Base-by-base conservation (phyloP, 2,113 vertebrate species). In the Promerops cafer region DNA sequence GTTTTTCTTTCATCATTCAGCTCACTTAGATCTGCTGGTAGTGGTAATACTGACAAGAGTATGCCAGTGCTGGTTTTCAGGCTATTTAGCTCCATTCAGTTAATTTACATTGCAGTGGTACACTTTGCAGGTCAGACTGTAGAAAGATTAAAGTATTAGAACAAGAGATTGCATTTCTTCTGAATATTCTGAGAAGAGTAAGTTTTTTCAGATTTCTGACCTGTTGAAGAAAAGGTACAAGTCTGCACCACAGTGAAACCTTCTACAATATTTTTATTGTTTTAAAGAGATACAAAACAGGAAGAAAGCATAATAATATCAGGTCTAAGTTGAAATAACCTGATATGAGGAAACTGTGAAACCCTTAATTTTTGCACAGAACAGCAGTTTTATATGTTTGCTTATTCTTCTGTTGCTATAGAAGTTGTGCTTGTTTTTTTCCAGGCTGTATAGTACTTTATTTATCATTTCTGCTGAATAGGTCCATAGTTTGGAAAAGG, bases 381-480 rank as follows among this genome's bases (percentile, higher is more conserved):
- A 22, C 19, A 49, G 16, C 35, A 47, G 2, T 70, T 87, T 45
- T 37, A 24, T 31, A 33, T 11, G 10, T 23, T 75, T 78, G 50
- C 47, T 68, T 83, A 1, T 57, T 66, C 4, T 54, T 77, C 18
- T 78, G n/a, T 44, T 27, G 22, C 54, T 71, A 0, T 33, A 68
- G 52, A 87, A 66, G 30, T 42, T 71, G 45, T 16, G 31, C 75
- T 94, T 83, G 13, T 61, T 65, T 82, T 74, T 69, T 83, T 64
- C 31, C 20, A 39, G 59, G 57, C 65, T 85, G 21, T 52, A 4
- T n/a, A 84, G 28, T 59, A 78, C 8, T 85, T 45, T 42, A n/a
- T 83, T 66, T 93, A 71, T 79, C 1, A 69, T 96, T 82, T 98
- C 97, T 98, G 98, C 98, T 98, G 97, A 98, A 98, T 98, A 98